A percentile compares a stretch with the other conserved stretches of the same genome.
These are phyloP conservation scores for Acanthococcus lagerstroemiae DNA, from an alignment of 2,888 invertebrate genomes.

Conservation along the genomic window DNA sequence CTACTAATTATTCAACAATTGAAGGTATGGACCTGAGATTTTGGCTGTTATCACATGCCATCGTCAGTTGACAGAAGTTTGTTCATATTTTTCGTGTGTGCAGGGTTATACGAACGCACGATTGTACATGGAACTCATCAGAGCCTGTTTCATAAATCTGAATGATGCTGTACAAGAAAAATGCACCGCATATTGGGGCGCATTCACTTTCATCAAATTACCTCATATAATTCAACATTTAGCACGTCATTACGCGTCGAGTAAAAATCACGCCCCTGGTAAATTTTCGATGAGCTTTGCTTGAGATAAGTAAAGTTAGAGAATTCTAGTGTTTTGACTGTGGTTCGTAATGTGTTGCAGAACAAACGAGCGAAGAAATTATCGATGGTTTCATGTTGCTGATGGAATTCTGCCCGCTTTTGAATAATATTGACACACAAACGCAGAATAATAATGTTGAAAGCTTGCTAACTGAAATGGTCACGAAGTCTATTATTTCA, in stretches of 20 bases:
- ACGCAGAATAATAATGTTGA: slow-evolving; percentile 81
- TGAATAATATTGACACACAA: slow-evolving; percentile 82
- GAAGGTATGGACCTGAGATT: slow-evolving; percentile 48
- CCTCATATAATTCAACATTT: slow-evolving; percentile 59
- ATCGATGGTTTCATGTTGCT: slow-evolving; percentile 74
- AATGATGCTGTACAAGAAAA: slow-evolving; percentile 74
- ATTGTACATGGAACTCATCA: slow-evolving; percentile 77
- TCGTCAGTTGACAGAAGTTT: not conserved
- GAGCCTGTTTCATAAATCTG: slow-evolving; percentile 80
- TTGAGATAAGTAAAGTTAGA: not conserved
- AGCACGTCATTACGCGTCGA: slow-evolving; percentile 15
- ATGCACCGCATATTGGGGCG: slow-evolving; percentile 79
- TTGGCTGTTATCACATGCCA: not conserved
- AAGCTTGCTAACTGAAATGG: slow-evolving; percentile 69
- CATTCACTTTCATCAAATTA: slow-evolving; percentile 85
- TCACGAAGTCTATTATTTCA: slow-evolving; percentile 44
- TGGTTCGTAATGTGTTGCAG: slow-evolving; percentile 7
- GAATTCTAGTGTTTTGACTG: too few species aligned
- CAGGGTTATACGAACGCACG: slow-evolving; percentile 62
- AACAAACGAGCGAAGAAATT: slow-evolving; percentile 49
- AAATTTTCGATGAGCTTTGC: not conserved
- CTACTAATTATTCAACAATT: slow-evolving; percentile 72
- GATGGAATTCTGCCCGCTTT: slow-evolving; percentile 69
- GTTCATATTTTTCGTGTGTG: not conserved
- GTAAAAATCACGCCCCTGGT: not conserved